These are phyloP conservation scores for Babyrousa celebensis DNA, from an alignment of 2,797 vertebrate species.

Conservation along the genomic window DNA sequence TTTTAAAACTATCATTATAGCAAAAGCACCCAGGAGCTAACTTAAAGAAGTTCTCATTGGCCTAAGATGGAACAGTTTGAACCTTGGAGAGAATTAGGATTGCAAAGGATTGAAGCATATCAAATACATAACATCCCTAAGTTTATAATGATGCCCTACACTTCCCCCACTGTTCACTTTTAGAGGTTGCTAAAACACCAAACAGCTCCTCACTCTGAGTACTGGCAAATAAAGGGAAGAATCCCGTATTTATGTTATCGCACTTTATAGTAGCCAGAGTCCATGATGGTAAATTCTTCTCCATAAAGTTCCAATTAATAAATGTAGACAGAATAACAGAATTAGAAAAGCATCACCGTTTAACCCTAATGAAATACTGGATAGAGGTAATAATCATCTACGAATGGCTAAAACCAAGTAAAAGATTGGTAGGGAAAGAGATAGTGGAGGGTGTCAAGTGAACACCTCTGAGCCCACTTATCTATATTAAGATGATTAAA, in stretches of 20 bases:
- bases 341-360: slow-evolving; percentile 7
- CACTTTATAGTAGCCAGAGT: slow-evolving; percentile 24
- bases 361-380: slow-evolving; percentile 18
- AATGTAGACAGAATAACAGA: neutral
- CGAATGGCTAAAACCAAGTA: neutral
- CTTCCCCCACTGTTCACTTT: neutral
- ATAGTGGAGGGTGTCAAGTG: neutral
- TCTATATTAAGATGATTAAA: neutral
- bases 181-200: neutral
- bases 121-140: neutral
- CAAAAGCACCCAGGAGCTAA: neutral
- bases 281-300: neutral
- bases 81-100: neutral
- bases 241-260: neutral
- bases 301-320: slow-evolving; percentile 11
- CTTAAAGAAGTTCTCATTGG: neutral
- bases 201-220: neutral
- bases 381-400: neutral
- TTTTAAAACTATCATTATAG: slow-evolving; percentile 31
- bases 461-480: neutral
- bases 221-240: neutral
- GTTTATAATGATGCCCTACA: neutral
- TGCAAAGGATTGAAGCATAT: neutral
- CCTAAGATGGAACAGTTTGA: neutral
- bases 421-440: neutral